A percentile compares a stretch with the other conserved stretches of the same genome.
Evolutionary conservation across 2,113 vertebrate genomes (phyloP).

Genomic region (Nesoenas mayeri): DNA sequence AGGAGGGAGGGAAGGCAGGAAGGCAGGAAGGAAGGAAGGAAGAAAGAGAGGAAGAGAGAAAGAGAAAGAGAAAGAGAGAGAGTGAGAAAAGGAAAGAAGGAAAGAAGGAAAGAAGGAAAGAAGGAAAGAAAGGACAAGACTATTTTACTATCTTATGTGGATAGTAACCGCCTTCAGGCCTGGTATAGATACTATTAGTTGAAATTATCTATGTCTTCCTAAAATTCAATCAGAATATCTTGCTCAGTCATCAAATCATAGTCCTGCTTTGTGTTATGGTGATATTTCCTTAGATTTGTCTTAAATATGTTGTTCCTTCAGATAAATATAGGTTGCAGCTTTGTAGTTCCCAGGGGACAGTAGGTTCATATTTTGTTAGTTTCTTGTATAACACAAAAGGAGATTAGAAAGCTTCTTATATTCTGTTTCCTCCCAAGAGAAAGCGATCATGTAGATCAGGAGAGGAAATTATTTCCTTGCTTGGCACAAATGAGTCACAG

Average conservation of each 20-base stretch:
- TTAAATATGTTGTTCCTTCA: constrained; percentile 2
- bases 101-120: too few species aligned
- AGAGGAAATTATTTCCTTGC: constrained; percentile 68
- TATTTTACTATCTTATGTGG: neutral
- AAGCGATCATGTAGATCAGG: constrained; percentile 64
- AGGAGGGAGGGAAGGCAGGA: too few species aligned
- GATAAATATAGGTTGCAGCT: constrained; percentile 30
- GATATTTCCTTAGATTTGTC: constrained; percentile 1
- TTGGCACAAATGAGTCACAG: constrained; percentile 70
- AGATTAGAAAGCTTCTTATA: constrained; percentile 59
- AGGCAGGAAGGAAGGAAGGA: too few species aligned
- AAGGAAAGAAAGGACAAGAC: too few species aligned
- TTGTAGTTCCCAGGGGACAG: neutral
- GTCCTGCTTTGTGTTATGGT: neutral
- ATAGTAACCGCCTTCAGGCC: neutral
- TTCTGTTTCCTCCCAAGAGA: constrained; percentile 61
- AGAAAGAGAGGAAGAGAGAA: too few species aligned
- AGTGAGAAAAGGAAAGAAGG: too few species aligned
- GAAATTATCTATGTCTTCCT: neutral
- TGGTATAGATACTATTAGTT: neutral
- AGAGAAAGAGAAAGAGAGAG: too few species aligned
- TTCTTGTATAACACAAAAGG: constrained; percentile 55
- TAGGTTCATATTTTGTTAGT: constrained; percentile 27
- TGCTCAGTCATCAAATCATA: neutral
- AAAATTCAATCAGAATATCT: neutral